Percentiles rank a stretch among this genome's conserved stretches.
phyloP scores from a whole-genome alignment of 2,797 vertebrate species.

The Sebastes hubbsi region DNA sequence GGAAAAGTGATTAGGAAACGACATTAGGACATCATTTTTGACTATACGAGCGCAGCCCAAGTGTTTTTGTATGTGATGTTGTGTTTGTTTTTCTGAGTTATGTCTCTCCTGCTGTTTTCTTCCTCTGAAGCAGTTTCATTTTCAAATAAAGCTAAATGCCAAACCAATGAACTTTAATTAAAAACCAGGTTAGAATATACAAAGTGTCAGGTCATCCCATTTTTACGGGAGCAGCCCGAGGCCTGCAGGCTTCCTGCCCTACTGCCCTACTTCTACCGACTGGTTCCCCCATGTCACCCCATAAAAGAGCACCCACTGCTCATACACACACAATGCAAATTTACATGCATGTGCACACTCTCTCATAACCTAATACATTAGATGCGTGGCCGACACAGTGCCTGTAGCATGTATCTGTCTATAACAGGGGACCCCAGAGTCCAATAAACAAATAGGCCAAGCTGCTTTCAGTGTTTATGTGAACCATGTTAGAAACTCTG shows the following conservation, averaged over 20 bases:
- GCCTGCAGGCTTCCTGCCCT: slow-evolving; percentile 35
- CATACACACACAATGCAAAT: background rate
- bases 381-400: background rate
- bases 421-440: slow-evolving; percentile 16
- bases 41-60: background rate
- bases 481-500: background rate
- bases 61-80: background rate
- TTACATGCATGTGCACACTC: slow-evolving; percentile 27
- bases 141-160: background rate
- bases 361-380: slow-evolving; percentile 48
- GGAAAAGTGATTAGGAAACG: background rate
- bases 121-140: background rate
- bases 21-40: background rate
- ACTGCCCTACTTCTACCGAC: slow-evolving; percentile 65
- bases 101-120: background rate
- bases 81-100: background rate
- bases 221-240: slow-evolving; percentile 15
- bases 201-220: slow-evolving; percentile 22
- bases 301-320: background rate
- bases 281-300: slow-evolving; percentile 33
- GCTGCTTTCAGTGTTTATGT: slow-evolving; percentile 10
- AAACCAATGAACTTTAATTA: slow-evolving; percentile 10
- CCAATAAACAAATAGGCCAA: slow-evolving; percentile 46
- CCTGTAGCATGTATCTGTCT: slow-evolving; percentile 29
- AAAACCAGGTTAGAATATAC: slow-evolving; percentile 27